Evolutionary conservation across 2,888 invertebrate genomes (phyloP).

Genomic region (Drosophila leonis): DNA sequence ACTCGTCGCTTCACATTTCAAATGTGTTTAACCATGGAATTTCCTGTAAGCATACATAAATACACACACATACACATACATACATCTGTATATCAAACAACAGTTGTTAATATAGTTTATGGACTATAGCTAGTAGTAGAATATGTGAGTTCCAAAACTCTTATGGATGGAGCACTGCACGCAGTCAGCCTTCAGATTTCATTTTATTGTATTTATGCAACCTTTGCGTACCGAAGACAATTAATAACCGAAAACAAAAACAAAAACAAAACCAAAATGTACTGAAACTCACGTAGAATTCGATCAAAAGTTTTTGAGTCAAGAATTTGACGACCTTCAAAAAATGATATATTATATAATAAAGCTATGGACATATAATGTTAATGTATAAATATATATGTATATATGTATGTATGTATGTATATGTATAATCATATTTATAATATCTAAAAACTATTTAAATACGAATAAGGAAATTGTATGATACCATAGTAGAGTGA

Average conservation of each 20-base stretch:
- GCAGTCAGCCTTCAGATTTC: slow-evolving; percentile 13
- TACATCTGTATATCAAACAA: neutral
- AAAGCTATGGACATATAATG: neutral
- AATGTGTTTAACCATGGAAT: neutral
- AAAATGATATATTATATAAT: slow-evolving; percentile 15
- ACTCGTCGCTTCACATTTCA: neutral
- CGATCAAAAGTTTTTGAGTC: slow-evolving; percentile 21
- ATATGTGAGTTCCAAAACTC: neutral
- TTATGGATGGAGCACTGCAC: slow-evolving; percentile 15
- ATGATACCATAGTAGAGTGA: neutral
- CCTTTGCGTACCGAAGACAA: slow-evolving; percentile 5
- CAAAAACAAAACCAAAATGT: neutral
- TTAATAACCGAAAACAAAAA: neutral
- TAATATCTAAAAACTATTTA: neutral
- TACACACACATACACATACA: neutral
- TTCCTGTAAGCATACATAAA: neutral
- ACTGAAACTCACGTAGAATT: slow-evolving; percentile 38
- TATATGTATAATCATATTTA: neutral
- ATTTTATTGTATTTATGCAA: slow-evolving; percentile 6
- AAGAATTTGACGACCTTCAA: slow-evolving; percentile 36
- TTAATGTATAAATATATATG: neutral
- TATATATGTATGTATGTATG: neutral
- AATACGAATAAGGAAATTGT: slow-evolving; percentile 1
- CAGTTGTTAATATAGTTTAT: neutral
- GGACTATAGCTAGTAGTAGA: neutral